These are phyloP conservation scores for Dreissena polymorpha DNA, from an alignment of 1,140 invertebrate genomes.

Conservation along the genomic window DNA sequence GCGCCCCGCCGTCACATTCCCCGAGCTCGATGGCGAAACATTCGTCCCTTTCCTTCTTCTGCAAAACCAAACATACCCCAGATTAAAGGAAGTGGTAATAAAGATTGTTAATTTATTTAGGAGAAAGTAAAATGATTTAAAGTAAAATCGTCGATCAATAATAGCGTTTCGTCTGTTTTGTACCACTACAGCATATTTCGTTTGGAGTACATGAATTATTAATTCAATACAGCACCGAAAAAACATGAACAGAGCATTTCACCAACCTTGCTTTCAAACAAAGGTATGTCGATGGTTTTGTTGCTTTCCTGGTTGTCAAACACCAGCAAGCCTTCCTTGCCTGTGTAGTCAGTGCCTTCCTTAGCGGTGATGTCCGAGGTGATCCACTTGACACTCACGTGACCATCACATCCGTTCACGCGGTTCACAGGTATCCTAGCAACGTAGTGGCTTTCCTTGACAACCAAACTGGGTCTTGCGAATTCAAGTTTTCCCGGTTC, in stretches of 20 bases:
- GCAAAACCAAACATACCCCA: conserved; percentile 43
- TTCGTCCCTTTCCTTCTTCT: conserved; percentile 85
- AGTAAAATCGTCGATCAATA: too few species aligned
- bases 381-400: conserved; percentile 83
- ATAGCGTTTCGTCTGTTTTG: too few species aligned
- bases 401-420: conserved; percentile 84
- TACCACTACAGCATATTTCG: too few species aligned
- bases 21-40: conserved; percentile 84
- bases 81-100: too few species aligned
- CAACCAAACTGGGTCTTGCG: conserved; percentile 83
- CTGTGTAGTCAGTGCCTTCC: conserved; percentile 82
- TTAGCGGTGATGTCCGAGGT: conserved; percentile 84
- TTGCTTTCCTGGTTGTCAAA: conserved; percentile 84
- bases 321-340: conserved; percentile 80
- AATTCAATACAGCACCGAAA: too few species aligned
- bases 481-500: conserved; percentile 85
- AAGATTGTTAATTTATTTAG: too few species aligned
- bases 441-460: conserved; percentile 83
- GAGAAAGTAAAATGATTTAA: too few species aligned
- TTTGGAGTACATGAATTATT: too few species aligned
- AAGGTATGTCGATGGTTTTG: conserved; percentile 83
- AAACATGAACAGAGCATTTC: background rate
- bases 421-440: conserved; percentile 82
- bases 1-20: conserved; percentile 82
- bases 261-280: conserved; percentile 76